Percentiles rank a stretch among this genome's conserved stretches.
These are phyloP conservation scores for Piaya cayana DNA, from an alignment of 2,113 vertebrate genomes.

Conservation along the genomic window DNA sequence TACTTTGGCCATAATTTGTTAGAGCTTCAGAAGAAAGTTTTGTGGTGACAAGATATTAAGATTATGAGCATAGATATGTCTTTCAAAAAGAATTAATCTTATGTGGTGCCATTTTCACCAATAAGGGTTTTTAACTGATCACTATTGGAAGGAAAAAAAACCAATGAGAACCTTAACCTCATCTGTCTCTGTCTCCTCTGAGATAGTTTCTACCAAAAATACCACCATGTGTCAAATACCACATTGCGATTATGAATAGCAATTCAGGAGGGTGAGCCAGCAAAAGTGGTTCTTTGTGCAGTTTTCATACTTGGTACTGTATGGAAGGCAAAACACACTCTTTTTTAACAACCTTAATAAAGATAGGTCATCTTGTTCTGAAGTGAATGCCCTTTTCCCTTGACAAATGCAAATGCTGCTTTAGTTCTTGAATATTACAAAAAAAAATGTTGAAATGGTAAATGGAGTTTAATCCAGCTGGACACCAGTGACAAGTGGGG, in stretches of 20 bases:
- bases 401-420: neutral
- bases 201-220: neutral
- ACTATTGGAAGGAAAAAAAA: neutral
- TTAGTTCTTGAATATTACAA: neutral
- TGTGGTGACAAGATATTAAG: neutral
- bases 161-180: neutral
- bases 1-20: neutral
- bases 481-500: no score
- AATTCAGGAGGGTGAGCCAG: neutral
- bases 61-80: neutral
- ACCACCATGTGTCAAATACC: neutral
- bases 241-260: neutral
- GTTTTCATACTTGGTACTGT: neutral
- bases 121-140: neutral
- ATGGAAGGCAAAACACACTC: neutral
- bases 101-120: neutral
- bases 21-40: neutral
- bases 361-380: neutral
- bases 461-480: no score
- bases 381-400: neutral
- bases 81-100: neutral
- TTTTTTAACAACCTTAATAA: neutral
- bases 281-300: neutral
- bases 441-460: no score
- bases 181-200: neutral